Conservation (phyloP, 2,797 vertebrate species). For the Siniperca undulata region DNA sequence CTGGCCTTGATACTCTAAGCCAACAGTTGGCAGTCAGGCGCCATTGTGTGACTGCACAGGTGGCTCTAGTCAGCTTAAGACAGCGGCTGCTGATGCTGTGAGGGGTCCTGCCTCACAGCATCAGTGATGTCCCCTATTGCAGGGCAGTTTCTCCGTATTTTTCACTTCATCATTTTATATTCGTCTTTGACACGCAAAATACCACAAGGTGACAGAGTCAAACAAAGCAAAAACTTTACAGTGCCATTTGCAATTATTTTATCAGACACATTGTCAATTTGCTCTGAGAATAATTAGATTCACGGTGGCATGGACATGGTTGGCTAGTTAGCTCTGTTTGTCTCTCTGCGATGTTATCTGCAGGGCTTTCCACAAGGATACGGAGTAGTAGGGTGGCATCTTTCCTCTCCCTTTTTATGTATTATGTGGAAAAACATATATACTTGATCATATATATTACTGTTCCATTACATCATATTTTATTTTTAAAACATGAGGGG, state of each 20-base stretch:
- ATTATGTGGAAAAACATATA: too few relatives aligned
- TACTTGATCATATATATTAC: too few relatives aligned
- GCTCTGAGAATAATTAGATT: constrained; percentile 8
- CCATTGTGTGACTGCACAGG: constrained; percentile 13
- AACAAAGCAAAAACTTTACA: background rate
- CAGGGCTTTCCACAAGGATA: too few relatives aligned
- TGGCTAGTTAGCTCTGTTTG: background rate
- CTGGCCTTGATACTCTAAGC: background rate
- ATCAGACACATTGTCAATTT: constrained; percentile 11
- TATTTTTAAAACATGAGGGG: too few relatives aligned
- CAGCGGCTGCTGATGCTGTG: constrained; percentile 14
- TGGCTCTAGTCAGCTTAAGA: constrained; percentile 11
- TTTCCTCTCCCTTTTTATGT: too few relatives aligned
- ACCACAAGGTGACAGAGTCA: too few relatives aligned
- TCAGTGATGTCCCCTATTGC: background rate
- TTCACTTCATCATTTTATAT: background rate
- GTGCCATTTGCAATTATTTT: constrained; percentile 5
- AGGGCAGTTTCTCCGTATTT: background rate
- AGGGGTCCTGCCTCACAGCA: background rate
- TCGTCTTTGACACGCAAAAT: background rate
- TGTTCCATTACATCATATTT: too few relatives aligned
- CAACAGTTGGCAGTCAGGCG: constrained; percentile 12
- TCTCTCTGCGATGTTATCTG: background rate
- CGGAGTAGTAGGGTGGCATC: too few relatives aligned
- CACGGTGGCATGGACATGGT: background rate